A percentile compares a stretch with the other conserved stretches of the same genome.
Evolutionary conservation across 1,140 invertebrate species (phyloP).

Genomic region (Aphis gossypii): DNA sequence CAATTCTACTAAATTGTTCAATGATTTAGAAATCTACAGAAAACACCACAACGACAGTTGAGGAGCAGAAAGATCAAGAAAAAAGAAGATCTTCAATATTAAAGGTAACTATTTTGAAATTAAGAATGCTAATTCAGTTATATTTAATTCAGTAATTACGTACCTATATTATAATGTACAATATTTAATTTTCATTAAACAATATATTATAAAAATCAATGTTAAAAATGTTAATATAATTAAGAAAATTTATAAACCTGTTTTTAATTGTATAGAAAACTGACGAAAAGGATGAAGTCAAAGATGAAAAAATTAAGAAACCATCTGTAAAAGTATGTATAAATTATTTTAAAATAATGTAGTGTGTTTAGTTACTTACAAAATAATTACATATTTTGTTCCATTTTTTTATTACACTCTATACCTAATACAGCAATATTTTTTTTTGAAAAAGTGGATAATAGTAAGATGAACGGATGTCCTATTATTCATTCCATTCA

Average conservation of each 20-base stretch:
- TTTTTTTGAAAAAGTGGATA: not conserved
- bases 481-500: not conserved
- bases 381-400: not conserved
- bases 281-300: not conserved
- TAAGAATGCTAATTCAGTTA: not conserved
- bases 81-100: constrained; percentile 55
- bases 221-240: not conserved
- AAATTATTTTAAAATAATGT: not conserved
- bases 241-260: not conserved
- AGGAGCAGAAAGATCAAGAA: constrained; percentile 56
- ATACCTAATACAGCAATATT: not conserved
- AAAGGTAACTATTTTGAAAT: constrained; percentile 22
- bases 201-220: not conserved
- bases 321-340: not conserved
- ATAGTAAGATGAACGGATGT: not conserved
- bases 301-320: not conserved
- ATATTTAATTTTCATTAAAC: not conserved
- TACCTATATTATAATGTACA: not conserved
- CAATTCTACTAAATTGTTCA: not conserved
- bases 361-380: not conserved
- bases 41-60: not conserved
- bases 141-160: not conserved
- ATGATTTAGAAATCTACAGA: constrained; percentile 28
- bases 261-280: not conserved
- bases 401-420: not conserved